These are phyloP conservation scores for Zenarchopterus dispar DNA, from an alignment of 2,797 vertebrate species.

Conservation along the genomic window DNA sequence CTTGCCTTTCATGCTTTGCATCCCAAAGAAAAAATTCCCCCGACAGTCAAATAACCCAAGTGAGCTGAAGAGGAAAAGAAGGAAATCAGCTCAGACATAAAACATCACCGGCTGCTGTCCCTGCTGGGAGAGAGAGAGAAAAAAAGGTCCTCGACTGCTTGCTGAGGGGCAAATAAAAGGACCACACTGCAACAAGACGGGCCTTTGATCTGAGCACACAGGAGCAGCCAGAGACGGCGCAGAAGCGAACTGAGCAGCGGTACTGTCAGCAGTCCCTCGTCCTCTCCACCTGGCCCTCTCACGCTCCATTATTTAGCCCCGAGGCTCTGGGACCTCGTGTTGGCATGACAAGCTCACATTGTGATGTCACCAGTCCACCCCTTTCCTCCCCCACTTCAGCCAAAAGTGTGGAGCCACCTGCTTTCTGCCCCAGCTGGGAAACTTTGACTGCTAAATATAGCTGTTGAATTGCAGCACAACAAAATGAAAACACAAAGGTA, in stretches of 20 bases:
- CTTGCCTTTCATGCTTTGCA: slow-evolving; percentile 74
- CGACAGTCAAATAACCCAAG: slow-evolving; percentile 73
- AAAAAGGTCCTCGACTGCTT: slow-evolving; percentile 37
- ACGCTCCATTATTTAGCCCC: slow-evolving; percentile 63
- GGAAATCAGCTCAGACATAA: slow-evolving; percentile 69
- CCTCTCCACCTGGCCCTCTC: slow-evolving; percentile 72
- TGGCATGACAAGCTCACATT: slow-evolving; percentile 69
- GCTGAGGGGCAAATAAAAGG: slow-evolving; percentile 75
- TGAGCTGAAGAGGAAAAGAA: slow-evolving; percentile 53
- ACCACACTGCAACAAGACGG: slow-evolving; percentile 79
- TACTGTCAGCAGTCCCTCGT: slow-evolving; percentile 54
- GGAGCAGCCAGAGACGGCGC: slow-evolving; percentile 69
- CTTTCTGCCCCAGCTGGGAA: slow-evolving; percentile 74
- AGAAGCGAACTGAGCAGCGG: slow-evolving; percentile 61
- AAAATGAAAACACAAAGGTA: slow-evolving; percentile 74
- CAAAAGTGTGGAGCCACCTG: slow-evolving; percentile 74
- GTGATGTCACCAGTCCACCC: slow-evolving; percentile 76
- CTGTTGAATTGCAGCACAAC: slow-evolving; percentile 66
- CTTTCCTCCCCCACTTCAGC: background rate
- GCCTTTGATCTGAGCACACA: slow-evolving; percentile 78
- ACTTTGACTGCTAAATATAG: slow-evolving; percentile 81
- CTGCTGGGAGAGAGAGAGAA: slow-evolving; percentile 26
- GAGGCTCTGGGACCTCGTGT: slow-evolving; percentile 57
- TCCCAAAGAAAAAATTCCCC: slow-evolving; percentile 71
- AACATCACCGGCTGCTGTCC: slow-evolving; percentile 72